Evolutionary conservation across 2,797 vertebrate species (phyloP).

Genomic region (Catharus ustulatus): DNA sequence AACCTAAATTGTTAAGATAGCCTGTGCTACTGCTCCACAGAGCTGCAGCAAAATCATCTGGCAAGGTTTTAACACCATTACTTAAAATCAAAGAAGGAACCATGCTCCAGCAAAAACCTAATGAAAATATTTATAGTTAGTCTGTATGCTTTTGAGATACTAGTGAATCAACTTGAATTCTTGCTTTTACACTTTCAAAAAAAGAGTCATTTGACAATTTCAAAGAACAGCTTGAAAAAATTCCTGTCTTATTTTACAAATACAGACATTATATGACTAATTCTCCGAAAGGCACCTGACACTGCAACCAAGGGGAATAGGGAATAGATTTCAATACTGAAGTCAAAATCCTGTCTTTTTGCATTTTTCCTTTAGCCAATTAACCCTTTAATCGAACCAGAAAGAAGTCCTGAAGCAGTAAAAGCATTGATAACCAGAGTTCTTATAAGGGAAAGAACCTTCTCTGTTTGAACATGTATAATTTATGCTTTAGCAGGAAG

Average conservation of each 20-base stretch:
- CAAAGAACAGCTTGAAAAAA: not conserved
- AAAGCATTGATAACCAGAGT: not conserved
- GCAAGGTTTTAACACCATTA: not conserved
- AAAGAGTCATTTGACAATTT: not conserved
- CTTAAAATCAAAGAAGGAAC: not conserved
- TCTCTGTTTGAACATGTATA: not conserved
- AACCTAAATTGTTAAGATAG: not conserved
- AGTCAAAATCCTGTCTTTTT: not conserved
- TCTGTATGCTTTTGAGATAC: not conserved
- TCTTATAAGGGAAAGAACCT: not conserved
- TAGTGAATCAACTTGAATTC: not conserved
- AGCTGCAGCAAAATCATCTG: not conserved
- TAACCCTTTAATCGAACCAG: not conserved
- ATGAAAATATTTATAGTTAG: not conserved
- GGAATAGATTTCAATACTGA: not conserved
- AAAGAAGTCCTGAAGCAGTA: not conserved
- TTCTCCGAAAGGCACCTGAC: not conserved
- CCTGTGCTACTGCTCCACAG: not conserved
- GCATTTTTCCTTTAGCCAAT: not conserved
- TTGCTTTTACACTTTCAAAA: not conserved
- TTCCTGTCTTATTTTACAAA: not conserved
- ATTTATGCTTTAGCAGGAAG: constrained; percentile 3
- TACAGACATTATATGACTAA: not conserved
- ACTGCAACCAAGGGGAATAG: not conserved
- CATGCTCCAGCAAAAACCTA: not conserved